Conservation (phyloP, 2,113 vertebrate species). For the Grammomys surdaster region DNA sequence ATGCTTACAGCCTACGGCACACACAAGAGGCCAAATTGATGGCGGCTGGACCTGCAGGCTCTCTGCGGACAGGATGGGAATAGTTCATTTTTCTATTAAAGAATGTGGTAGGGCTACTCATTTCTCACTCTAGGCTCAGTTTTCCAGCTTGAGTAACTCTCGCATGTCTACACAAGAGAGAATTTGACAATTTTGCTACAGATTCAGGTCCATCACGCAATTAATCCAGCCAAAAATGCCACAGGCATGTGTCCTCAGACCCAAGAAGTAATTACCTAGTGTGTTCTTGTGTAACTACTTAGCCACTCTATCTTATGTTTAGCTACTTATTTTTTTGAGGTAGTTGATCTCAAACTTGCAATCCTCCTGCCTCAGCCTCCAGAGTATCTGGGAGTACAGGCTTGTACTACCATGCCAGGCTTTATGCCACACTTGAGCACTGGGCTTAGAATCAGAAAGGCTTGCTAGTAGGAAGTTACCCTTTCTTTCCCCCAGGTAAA, state of each 20-base stretch:
- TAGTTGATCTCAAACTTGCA: neutral
- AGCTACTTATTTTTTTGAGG: neutral
- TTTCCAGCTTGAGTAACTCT: slow-evolving; percentile 8
- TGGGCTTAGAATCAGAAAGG: slow-evolving; percentile 4
- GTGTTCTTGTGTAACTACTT: slow-evolving; percentile 2
- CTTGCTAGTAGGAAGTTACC: slow-evolving; percentile 13
- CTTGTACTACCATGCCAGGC: neutral
- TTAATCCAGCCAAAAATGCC: neutral
- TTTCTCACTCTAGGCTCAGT: neutral
- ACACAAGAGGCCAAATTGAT: neutral
- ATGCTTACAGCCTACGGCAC: neutral
- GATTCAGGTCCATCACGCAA: neutral
- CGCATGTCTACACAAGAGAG: slow-evolving; percentile 14
- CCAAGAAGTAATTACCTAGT: neutral
- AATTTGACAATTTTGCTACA: neutral
- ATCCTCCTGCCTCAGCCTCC: neutral
- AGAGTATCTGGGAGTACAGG: too few relatives aligned
- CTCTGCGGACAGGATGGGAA: slow-evolving; percentile 6
- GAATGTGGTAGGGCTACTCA: neutral
- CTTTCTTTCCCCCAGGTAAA: slow-evolving; percentile 42
- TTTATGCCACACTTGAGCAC: neutral
- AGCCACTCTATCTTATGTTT: neutral
- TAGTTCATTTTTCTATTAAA: slow-evolving; percentile 68
- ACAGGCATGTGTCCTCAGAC: neutral
- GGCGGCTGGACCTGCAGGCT: neutral